Evolutionary conservation across 1,140 invertebrate genomes (phyloP).

Genomic region (Drosophila obscura): DNA sequence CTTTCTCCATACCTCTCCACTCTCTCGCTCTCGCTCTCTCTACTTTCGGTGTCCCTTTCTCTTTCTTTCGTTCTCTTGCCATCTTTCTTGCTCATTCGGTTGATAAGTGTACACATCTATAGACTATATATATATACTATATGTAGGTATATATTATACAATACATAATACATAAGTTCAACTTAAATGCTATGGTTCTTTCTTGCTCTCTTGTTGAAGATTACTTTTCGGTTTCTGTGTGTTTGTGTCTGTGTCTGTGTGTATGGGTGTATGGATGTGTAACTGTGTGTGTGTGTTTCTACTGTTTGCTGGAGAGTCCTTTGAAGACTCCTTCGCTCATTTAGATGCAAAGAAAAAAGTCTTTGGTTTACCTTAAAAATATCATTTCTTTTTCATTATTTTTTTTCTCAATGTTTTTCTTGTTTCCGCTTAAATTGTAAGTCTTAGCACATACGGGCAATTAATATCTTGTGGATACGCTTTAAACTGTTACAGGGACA

Average conservation of each 20-base stretch:
- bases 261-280: conserved; percentile 11
- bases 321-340: conserved; percentile 51
- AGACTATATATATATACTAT: conserved; percentile 60
- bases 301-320: conserved; percentile 45
- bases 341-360: conserved; percentile 81
- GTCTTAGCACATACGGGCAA: conserved; percentile 70
- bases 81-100: conserved; percentile 32
- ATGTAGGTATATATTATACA: conserved; percentile 65
- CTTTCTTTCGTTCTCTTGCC: conserved; percentile 35
- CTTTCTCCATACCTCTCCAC: conserved; percentile 1
- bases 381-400: conserved; percentile 48
- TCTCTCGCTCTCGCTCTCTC: not conserved
- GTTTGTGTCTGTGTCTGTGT: conserved; percentile 3
- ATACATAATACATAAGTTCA: conserved; percentile 70
- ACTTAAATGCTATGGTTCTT: conserved; percentile 67
- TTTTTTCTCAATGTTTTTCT: conserved; percentile 20
- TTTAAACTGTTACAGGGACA: conserved; percentile 58
- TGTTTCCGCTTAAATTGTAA: conserved; percentile 45
- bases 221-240: conserved; percentile 12
- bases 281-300: conserved; percentile 28
- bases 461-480: conserved; percentile 66
- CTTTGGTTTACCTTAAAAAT: conserved; percentile 82
- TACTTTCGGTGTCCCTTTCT: not conserved
- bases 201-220: conserved; percentile 34
- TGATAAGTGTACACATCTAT: conserved; percentile 76